Evolutionary conservation across 2,888 invertebrate species (phyloP), one percentile per base, ranked within the genome.

Genomic region (Piscicola geometra): DNA sequence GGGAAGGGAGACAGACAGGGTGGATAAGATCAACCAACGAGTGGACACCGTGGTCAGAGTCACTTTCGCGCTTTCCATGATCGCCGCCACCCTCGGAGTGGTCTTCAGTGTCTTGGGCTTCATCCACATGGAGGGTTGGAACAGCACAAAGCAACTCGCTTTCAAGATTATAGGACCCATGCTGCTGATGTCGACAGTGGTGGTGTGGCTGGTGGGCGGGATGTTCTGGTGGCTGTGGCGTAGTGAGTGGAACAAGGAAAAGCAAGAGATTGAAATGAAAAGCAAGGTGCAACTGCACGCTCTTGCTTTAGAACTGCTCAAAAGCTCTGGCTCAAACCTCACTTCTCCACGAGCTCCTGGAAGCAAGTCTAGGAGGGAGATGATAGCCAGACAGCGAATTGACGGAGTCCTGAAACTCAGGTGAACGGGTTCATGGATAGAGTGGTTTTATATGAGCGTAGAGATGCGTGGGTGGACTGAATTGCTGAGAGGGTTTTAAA

Each of bases 281-380:
- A 80, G 78, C 71, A 72, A 79, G 18, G 80, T 80, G 15, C 79
- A 80, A 68, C 78, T 80, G 28, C 79, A 80, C 77, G 80, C 80
- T 73, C 77, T 79, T 18, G 80, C 80, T 50, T 78, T 79, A 78
- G 79, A 80, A 35, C 78, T 80, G 41, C 78, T 80, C 66, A 79
- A 79, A 75, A 76, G 76, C 47, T 80, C 80, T 21, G 35, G 71
- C 0, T 60, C 73, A 33, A 78, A 79, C 70, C 75, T 80, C 25
- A 35, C 33, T 18, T 73, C 73, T 0, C 64, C 73, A 1, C n/a
- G 56, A 5, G 64, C 73, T 0, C 64, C 73, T 9, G 15, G 56
- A 5, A 73, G 73, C 15, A 28, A 76, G 28, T 66, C 78, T 60
- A 66, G 79, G 30, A 76, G 79, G 47, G 78, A 80, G 77, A 77